phyloP scores from a whole-genome alignment of 2,113 vertebrate genomes.

The Sebastes fasciatus region DNA sequence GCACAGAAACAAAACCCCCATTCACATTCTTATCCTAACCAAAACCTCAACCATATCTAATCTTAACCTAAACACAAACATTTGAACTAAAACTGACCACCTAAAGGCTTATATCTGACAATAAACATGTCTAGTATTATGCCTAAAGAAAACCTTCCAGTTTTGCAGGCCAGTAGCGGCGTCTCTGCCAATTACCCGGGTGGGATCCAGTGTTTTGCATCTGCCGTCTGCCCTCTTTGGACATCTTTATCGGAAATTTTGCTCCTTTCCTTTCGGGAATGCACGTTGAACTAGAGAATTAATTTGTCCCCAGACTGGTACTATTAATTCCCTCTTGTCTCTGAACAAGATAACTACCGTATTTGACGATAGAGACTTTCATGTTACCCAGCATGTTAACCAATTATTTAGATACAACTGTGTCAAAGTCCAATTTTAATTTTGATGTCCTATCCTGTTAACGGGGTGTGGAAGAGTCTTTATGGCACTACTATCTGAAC shows the following conservation, averaged over 20 bases:
- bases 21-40: slow-evolving; percentile 7
- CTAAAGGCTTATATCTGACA: not conserved
- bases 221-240: not conserved
- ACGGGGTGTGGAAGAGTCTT: not conserved
- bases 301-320: not conserved
- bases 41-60: slow-evolving; percentile 22
- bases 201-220: not conserved
- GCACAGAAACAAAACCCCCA: slow-evolving; percentile 14
- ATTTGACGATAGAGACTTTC: not conserved
- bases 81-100: slow-evolving; percentile 18
- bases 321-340: not conserved
- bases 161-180: not conserved
- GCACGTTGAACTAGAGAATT: not conserved
- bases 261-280: slow-evolving; percentile 7
- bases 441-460: slow-evolving; percentile 1
- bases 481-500: not conserved
- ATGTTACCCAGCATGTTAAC: not conserved
- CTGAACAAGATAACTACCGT: not conserved
- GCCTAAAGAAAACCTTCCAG: slow-evolving; percentile 2
- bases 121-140: slow-evolving; percentile 24
- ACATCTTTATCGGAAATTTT: not conserved
- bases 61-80: slow-evolving; percentile 19
- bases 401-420: not conserved
- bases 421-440: slow-evolving; percentile 3
- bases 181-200: not conserved